phyloP scores from a whole-genome alignment of 2,113 vertebrate species.

The Elephas maximus region DNA sequence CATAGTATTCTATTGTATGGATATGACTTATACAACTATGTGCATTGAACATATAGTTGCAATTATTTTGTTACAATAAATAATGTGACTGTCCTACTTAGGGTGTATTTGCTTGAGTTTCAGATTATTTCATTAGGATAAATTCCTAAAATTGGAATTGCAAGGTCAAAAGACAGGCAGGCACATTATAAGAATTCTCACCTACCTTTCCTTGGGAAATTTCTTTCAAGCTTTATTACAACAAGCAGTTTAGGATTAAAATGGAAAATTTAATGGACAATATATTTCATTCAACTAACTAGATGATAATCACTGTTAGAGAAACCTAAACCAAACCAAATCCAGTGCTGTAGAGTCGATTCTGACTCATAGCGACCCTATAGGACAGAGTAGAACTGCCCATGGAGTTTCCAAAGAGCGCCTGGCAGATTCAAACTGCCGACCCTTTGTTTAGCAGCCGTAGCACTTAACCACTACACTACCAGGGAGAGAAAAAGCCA shows the following conservation, averaged over 20 bases:
- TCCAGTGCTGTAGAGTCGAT: no score
- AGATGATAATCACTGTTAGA: neutral
- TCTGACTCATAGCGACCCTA: no score
- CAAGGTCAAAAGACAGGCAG: neutral
- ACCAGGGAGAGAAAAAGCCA: neutral
- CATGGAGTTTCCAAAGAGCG: no score
- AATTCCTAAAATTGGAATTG: slow-evolving; percentile 47
- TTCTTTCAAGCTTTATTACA: neutral
- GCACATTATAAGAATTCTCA: neutral
- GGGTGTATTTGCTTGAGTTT: neutral
- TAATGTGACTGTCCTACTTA: neutral
- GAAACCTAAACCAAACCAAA: neutral
- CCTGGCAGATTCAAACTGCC: no score
- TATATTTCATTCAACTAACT: slow-evolving; percentile 15
- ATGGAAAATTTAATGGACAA: neutral
- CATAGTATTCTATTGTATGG: neutral
- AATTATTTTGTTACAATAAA: neutral
- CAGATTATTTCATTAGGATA: neutral
- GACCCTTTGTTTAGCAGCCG: no score
- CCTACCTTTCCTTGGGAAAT: neutral
- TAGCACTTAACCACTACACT: no score
- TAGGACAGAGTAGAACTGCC: no score
- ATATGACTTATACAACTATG: neutral
- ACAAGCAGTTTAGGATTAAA: neutral
- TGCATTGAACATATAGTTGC: neutral